Evolutionary conservation across 1,140 invertebrate genomes (phyloP).

Genomic region (Bombus turneri): DNA sequence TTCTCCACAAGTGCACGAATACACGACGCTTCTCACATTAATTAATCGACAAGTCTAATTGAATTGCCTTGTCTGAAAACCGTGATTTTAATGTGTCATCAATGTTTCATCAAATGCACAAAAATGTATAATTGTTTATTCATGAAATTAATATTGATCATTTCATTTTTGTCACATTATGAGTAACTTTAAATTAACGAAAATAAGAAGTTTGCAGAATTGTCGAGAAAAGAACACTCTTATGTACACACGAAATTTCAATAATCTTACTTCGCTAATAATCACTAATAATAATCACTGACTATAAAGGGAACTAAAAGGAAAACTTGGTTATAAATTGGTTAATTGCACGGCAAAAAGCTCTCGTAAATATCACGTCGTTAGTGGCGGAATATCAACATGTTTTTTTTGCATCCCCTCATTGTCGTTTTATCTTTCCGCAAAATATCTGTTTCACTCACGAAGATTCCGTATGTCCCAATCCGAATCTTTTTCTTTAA

Average conservation of each 20-base stretch:
- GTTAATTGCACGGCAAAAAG: neutral
- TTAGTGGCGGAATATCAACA: neutral
- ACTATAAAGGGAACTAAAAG: too few species aligned
- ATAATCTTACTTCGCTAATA: too few species aligned
- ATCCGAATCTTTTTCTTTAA: slow-evolving; percentile 43
- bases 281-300: too few species aligned
- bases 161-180: neutral
- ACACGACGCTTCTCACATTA: slow-evolving; percentile 68
- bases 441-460: slow-evolving; percentile 32
- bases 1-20: slow-evolving; percentile 37
- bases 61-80: slow-evolving; percentile 73
- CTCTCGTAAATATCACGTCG: neutral
- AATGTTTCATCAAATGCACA: slow-evolving; percentile 17
- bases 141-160: neutral
- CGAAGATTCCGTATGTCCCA: slow-evolving; percentile 8
- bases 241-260: too few species aligned
- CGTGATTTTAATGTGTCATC: slow-evolving; percentile 56
- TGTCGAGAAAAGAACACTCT: too few species aligned
- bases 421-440: neutral
- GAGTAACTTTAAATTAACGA: neutral
- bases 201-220: neutral
- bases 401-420: neutral
- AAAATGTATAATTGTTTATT: neutral
- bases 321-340: neutral
- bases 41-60: slow-evolving; percentile 78